Evolutionary conservation across 1,140 invertebrate species (phyloP), one percentile per base, ranked within the genome.

Genomic region (Drusus annulatus): DNA sequence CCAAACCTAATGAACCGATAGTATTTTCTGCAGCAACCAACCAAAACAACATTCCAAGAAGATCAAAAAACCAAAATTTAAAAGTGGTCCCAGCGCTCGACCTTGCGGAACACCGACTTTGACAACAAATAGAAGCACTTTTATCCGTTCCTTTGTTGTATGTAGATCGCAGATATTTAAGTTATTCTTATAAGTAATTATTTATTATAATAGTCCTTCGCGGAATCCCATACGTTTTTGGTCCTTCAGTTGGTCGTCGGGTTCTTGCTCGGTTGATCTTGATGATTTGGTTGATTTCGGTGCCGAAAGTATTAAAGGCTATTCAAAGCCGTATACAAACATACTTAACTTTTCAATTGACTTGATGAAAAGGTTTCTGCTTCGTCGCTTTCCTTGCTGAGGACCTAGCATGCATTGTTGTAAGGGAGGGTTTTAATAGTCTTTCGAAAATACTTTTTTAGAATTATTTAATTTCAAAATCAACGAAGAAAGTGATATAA

Each of bases 301-400:
- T 28, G 62, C 62, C 62, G 62, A 65, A 25, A 16, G 21, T 31
- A 65, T 65, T 65, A 28, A 65, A 28, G 62, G 36, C 5, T 13
- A 45, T 45, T 13, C 36, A 7, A 45, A 13, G 10, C 10, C 28
- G n/a, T 50, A 50, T 23, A 21, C 68, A 71, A 71, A 71, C 45
- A 71, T 45, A 50, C 45, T 71, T 23, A 19, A 50, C 68, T 51
- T 71, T 71, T 21, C 31, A 45, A 50, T 71, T 71, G 68, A 45
- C 17, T 21, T 17, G 68, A 19, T 71, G 74, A 78, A 81, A 81
- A 71, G 68, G 36, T 60, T 81, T 81, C 74, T 75, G 80, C 80
- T 71, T 52, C 80, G 75, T 81, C 80, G 80, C 80, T 77, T 81
- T 65, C 75, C 78, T 81, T 81, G 50, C 60, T 7, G 25, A 31